These are phyloP conservation scores for Matsumurasca onukii DNA, from an alignment of 1,140 invertebrate genomes.

Conservation along the genomic window DNA sequence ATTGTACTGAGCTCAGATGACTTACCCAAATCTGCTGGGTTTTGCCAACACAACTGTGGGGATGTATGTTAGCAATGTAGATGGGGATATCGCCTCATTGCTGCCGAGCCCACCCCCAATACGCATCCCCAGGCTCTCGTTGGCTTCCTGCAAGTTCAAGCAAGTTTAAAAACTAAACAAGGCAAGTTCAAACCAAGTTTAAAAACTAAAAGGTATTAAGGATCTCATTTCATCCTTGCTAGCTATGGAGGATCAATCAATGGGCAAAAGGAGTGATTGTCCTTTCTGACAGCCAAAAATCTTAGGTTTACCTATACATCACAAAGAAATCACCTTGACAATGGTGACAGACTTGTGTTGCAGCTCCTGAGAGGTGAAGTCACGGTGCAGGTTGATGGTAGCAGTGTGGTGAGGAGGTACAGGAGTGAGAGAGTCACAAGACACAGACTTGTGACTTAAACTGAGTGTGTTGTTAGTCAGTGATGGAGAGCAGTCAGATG, in stretches of 20 bases:
- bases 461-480: not conserved
- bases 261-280: too few relatives aligned
- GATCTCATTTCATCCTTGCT: too few relatives aligned
- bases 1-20: too few relatives aligned
- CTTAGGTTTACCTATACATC: too few relatives aligned
- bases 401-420: conserved; percentile 16
- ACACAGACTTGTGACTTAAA: conserved; percentile 13
- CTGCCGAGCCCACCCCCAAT: conserved; percentile 13
- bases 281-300: too few relatives aligned
- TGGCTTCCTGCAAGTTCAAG: conserved; percentile 8
- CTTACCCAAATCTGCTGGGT: conserved; percentile 18
- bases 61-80: conserved; percentile 15
- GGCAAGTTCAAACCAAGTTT: not conserved
- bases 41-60: conserved; percentile 12
- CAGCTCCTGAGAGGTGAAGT: conserved; percentile 9
- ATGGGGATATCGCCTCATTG: conserved; percentile 19
- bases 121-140: conserved; percentile 14
- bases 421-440: conserved; percentile 13
- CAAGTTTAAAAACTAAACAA: too few relatives aligned
- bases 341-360: conserved; percentile 20
- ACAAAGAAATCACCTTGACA: conserved; percentile 6
- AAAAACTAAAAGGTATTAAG: too few relatives aligned
- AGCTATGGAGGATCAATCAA: too few relatives aligned
- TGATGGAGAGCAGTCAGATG: not conserved
- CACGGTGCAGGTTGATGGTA: conserved; percentile 15